These are phyloP conservation scores for Macroramphosus scolopax DNA, from an alignment of 2,797 vertebrate genomes.

Conservation along the genomic window DNA sequence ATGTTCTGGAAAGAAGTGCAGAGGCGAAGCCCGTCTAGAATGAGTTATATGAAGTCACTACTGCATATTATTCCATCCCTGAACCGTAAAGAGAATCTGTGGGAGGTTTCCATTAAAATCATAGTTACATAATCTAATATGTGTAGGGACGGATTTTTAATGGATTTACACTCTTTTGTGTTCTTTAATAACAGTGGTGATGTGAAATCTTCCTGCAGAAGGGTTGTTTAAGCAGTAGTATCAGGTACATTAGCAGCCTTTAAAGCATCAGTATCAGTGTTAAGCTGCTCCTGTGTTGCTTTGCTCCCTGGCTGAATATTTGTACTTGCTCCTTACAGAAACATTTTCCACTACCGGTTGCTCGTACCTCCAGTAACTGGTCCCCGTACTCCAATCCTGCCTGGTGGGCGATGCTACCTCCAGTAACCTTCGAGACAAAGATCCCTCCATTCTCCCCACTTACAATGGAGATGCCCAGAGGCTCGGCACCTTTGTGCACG, in stretches of 20 bases:
- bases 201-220: no score
- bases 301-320: neutral
- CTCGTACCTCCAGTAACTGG: slow-evolving; percentile 92
- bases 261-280: neutral
- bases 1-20: slow-evolving; percentile 1
- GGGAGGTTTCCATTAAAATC: no score
- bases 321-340: slow-evolving; percentile 17
- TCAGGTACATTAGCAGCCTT: no score
- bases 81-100: no score
- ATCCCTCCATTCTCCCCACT: slow-evolving; percentile 96
- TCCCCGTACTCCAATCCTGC: slow-evolving; percentile 96
- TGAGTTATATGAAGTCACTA: slow-evolving; percentile 1
- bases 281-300: neutral
- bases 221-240: no score
- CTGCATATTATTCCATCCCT: no score
- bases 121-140: no score
- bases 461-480: slow-evolving; percentile 96
- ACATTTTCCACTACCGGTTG: slow-evolving; percentile 25
- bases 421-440: slow-evolving; percentile 97
- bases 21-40: neutral
- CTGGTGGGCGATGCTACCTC: slow-evolving; percentile 96
- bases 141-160: no score
- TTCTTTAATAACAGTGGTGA: no score
- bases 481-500: slow-evolving; percentile 94
- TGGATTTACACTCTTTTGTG: no score